Evolutionary conservation across 2,888 invertebrate genomes (phyloP).

Genomic region (Ctena decussata): DNA sequence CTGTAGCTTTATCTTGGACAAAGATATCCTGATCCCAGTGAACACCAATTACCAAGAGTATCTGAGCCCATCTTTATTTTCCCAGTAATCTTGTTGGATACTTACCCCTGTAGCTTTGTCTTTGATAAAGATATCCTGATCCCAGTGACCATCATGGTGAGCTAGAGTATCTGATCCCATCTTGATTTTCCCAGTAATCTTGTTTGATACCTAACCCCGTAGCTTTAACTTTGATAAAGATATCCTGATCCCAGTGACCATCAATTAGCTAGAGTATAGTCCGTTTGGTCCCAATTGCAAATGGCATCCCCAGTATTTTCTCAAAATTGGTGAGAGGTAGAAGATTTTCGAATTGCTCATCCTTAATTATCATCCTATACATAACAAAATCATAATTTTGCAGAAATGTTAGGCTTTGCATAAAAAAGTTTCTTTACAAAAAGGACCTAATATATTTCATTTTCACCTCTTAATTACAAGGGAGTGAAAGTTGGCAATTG

Average conservation of each 20-base stretch:
- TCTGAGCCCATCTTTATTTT: slow-evolving; percentile 96
- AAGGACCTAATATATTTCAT: no score
- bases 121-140: slow-evolving; percentile 94
- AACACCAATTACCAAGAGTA: slow-evolving; percentile 93
- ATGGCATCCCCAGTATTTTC: no score
- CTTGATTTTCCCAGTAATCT: slow-evolving; percentile 93
- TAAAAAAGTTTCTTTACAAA: no score
- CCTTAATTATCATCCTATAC: no score
- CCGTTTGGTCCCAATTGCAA: no score
- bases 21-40: slow-evolving; percentile 97
- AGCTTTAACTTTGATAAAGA: slow-evolving; percentile 93
- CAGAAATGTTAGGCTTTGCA: no score
- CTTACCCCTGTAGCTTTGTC: slow-evolving; percentile 91
- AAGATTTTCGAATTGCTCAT: no score
- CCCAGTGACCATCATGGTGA: slow-evolving; percentile 96
- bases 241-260: slow-evolving; percentile 97
- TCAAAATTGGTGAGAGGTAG: no score
- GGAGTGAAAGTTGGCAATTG: no score
- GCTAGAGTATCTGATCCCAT: slow-evolving; percentile 96
- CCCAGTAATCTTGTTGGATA: slow-evolving; percentile 92
- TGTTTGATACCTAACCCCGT: slow-evolving; percentile 93
- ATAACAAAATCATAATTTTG: no score
- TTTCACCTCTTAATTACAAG: no score
- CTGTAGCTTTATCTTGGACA: slow-evolving; percentile 92
- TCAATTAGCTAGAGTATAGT: slow-evolving; percentile 95